A percentile compares a stretch with the other conserved stretches of the same genome.
Conservation (phyloP, 23 tunicate genomes). For the Pegea sp. region DNA sequence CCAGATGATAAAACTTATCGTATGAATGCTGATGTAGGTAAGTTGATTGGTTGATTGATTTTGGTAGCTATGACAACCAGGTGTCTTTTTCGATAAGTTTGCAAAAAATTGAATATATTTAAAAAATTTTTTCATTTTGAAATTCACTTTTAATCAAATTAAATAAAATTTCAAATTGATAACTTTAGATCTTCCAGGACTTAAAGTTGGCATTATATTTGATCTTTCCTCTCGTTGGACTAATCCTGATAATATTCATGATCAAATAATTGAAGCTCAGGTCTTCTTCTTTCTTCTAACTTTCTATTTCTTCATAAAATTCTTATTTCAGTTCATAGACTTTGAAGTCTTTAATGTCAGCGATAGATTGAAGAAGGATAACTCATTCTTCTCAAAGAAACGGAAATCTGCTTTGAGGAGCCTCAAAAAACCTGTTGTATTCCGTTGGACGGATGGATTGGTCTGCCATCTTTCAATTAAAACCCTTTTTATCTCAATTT, state of each 20-base stretch:
- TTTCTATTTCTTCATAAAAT: not conserved
- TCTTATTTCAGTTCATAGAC: constrained; percentile 54
- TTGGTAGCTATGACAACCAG: not conserved
- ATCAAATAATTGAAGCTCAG: constrained; percentile 82
- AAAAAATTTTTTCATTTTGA: not conserved
- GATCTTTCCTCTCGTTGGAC: constrained; percentile 57
- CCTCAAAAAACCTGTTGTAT: constrained; percentile 50
- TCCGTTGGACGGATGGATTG: constrained; percentile 64
- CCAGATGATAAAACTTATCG: constrained; percentile 46
- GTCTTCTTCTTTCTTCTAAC: constrained; percentile 19
- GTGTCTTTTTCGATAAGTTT: too few relatives aligned
- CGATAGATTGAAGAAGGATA: constrained; percentile 50
- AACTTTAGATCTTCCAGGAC: constrained; percentile 11
- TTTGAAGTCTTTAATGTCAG: constrained; percentile 88
- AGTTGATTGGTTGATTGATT: constrained; percentile 4
- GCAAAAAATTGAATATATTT: not conserved
- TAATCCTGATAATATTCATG: constrained; percentile 39
- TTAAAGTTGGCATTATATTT: constrained; percentile 57
- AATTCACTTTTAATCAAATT: not conserved
- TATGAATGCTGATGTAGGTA: constrained; percentile 85
- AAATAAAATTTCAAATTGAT: not conserved
- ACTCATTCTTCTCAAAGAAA: constrained; percentile 30
- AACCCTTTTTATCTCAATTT: not conserved
- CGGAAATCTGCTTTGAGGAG: constrained; percentile 53
- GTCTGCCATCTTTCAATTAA: constrained; percentile 9